Conservation (phyloP, 2,888 invertebrate genomes). For the Petrolisthes cinctipes region DNA sequence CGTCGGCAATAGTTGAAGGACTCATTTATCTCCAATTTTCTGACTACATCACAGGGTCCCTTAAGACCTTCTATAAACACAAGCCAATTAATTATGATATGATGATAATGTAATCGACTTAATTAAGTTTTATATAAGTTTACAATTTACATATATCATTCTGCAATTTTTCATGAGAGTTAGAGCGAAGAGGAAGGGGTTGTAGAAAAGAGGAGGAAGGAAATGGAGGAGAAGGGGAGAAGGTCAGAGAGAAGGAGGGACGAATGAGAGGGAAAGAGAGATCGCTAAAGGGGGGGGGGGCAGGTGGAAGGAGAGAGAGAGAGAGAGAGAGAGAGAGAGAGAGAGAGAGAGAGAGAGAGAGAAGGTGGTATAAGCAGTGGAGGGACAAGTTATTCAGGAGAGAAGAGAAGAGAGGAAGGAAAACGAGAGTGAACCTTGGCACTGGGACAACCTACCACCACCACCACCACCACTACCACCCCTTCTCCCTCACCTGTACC, state of each 20-base stretch:
- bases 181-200: neutral
- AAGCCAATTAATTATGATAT: too few species aligned
- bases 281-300: neutral
- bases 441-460: too few species aligned
- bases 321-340: conserved; percentile 11
- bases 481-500: too few species aligned
- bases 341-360: neutral
- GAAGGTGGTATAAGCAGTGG: neutral
- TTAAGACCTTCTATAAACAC: too few species aligned
- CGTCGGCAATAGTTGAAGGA: too few species aligned
- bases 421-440: neutral
- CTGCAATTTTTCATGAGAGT: neutral
- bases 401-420: neutral
- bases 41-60: too few species aligned
- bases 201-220: neutral
- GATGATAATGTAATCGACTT: too few species aligned
- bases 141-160: neutral
- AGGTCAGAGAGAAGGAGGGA: neutral
- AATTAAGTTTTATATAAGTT: too few species aligned
- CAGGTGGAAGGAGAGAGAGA: neutral
- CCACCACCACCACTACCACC: too few species aligned
- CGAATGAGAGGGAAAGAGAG: neutral
- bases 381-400: neutral
- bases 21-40: too few species aligned
- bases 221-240: neutral